Evolutionary conservation across 2,797 vertebrate genomes (phyloP).

Genomic region (Labroides dimidiatus): DNA sequence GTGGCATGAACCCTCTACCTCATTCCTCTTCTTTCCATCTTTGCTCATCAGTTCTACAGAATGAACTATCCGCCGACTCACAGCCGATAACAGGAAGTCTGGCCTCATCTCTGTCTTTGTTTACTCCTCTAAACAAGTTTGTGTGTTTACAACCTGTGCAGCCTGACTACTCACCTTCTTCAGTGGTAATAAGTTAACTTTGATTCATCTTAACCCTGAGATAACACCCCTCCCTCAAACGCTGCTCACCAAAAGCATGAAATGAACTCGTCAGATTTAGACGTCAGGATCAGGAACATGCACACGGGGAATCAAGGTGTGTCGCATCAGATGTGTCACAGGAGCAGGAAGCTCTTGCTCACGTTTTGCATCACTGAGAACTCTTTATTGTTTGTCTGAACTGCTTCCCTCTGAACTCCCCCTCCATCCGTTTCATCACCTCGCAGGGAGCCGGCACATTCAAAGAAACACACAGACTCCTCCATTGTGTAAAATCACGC

Average conservation of each 20-base stretch:
- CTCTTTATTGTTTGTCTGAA: conserved; percentile 54
- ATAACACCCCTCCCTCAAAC: neutral
- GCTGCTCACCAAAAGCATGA: neutral
- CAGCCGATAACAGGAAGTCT: too few species aligned
- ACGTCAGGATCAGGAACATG: conserved; percentile 4
- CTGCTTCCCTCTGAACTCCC: conserved; percentile 44
- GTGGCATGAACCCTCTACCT: too few species aligned
- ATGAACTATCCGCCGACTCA: too few species aligned
- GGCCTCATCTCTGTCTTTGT: too few species aligned
- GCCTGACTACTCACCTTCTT: too few species aligned
- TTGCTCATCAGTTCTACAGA: too few species aligned
- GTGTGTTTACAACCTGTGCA: too few species aligned
- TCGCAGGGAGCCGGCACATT: conserved; percentile 36
- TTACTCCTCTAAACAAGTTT: too few species aligned
- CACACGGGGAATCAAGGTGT: neutral
- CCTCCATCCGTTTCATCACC: conserved; percentile 58
- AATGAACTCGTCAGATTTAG: neutral
- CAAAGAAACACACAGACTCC: conserved; percentile 10
- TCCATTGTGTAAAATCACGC: conserved; percentile 45
- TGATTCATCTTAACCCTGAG: too few species aligned
- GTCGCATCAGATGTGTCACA: neutral
- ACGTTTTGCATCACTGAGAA: conserved; percentile 54
- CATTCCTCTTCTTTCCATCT: too few species aligned
- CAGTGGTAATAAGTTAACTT: too few species aligned
- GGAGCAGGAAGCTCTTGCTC: conserved; percentile 35